Percentiles rank a stretch among this genome's conserved stretches.
These are phyloP conservation scores for Taphrorychus bicolor DNA, from an alignment of 2,888 invertebrate species.

Conservation along the genomic window DNA sequence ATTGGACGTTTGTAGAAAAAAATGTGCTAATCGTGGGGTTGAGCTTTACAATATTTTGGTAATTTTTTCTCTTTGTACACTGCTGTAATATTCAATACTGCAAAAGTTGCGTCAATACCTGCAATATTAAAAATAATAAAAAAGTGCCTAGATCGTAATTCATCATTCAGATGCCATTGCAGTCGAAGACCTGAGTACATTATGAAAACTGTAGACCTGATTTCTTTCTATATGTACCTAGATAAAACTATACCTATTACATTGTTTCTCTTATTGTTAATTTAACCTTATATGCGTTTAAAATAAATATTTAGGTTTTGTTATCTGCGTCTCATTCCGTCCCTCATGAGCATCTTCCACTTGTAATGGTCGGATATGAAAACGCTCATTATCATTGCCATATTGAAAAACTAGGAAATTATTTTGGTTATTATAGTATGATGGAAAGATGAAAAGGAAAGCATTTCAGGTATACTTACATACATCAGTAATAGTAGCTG, in stretches of 20 bases:
- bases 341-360: background rate
- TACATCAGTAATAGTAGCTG: constrained; percentile 18
- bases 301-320: background rate
- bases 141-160: too few species aligned
- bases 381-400: constrained; percentile 3
- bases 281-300: background rate
- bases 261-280: background rate
- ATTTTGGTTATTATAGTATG: background rate
- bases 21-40: too few species aligned
- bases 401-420: constrained; percentile 14
- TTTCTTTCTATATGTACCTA: too few species aligned
- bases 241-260: background rate
- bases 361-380: constrained; percentile 17
- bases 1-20: too few species aligned
- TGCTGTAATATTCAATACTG: too few species aligned
- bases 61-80: too few species aligned
- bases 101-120: too few species aligned
- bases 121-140: too few species aligned
- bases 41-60: too few species aligned
- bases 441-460: background rate
- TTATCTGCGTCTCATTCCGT: background rate
- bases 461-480: constrained; percentile 18
- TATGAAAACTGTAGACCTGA: too few species aligned
- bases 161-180: too few species aligned
- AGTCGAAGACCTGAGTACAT: too few species aligned